Evolutionary conservation across 1,140 invertebrate genomes (phyloP), one percentile per base, ranked within the genome.

Genomic region (Sminthurinus signatus): DNA sequence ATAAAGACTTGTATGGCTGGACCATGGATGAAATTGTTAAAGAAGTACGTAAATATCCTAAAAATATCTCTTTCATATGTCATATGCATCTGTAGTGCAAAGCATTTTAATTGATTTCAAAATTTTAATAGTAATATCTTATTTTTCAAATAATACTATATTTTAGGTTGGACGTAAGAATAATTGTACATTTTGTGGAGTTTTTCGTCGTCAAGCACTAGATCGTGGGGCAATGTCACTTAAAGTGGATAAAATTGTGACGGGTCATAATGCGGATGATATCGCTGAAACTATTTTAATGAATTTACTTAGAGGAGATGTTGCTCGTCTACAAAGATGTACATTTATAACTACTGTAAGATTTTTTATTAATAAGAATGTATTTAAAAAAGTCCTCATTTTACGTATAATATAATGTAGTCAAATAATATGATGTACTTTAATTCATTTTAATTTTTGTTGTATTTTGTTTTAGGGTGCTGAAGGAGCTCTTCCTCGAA

Each of bases 191-290:
- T 98, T 98, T 78, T 98, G 96, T 83, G 96, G 96, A 32, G 95
- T 98, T 19, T 98, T 98, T 76, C 80, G 96, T 62, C 82, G 96
- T 58, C 95, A 98, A 77, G 96, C 97, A 23, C 78, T 99, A 32
- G 96, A 99, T 74, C 81, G 94, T 73, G 96, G 95, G 14, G 95
- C 95, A 2, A 82, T 86, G 50, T 74, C 91, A 73, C 79, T 98
- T 51, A 84, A 83, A 39, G 96, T 95, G 1, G 84, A 96, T 77
- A 93, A 92, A 76, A 88, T 99, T 75, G 95, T 91, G 10, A 99
- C 96, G 51, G 93, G 96, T 21, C 97, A 99, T 76, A 99, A 99
- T 86, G 97, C 96, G 39, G 97, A 99, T 81, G 97, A 99, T 77
- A 92, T 98, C 66, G 97, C 97, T 4, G 97, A 99, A 80, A 99